Evolutionary conservation across 2,113 vertebrate genomes (phyloP), one percentile per base, ranked within the genome.

Genomic region (Tragulus kanchil): DNA sequence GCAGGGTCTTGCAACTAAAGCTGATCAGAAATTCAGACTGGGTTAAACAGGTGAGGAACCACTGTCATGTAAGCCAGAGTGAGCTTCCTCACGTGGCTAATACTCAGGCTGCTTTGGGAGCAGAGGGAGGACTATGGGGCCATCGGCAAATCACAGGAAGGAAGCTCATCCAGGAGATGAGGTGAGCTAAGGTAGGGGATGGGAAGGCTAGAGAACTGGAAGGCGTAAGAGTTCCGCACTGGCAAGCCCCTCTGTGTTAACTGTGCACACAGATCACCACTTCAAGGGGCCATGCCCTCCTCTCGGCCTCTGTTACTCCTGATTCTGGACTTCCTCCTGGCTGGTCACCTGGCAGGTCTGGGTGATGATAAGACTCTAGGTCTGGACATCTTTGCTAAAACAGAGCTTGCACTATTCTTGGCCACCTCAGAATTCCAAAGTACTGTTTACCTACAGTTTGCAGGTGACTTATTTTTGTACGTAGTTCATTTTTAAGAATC

Each of bases 211-310:
- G 75, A 56, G 13, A 12, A 11, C 61, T 48, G 4, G 26, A n/a
- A 15, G 14, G 36, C 59, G 9, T 10, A 62, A n/a, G n/a, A 31
- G 42, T 31, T 56, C 15, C 16, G 62, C 2, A 2, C 42, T 62
- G 45, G 36, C 31, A 13, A 8, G 54, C 48, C 67, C 26, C 36
- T 56, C 56, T 42, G 59, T 54, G 28, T n/a, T 75, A 31, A 3
- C 69, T 85, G 62, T 52, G 83, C 59, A 11, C 21, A 21, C 36
- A 59, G 0, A 31, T 50, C 56, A 28, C 17, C 21, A 14, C 61
- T 54, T 91, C 28, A 6, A 62, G 69, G 58, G 31, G 26, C 58
- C 5, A 0, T 0, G 0, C 8, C 11, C 19, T 26, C 8, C 31
- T 67, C 56, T 13, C 21, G 73, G 65, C 36, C 21, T 56, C 6